Evolutionary conservation across 2,888 invertebrate genomes (phyloP).

Genomic region (Agrilus biguttatus): DNA sequence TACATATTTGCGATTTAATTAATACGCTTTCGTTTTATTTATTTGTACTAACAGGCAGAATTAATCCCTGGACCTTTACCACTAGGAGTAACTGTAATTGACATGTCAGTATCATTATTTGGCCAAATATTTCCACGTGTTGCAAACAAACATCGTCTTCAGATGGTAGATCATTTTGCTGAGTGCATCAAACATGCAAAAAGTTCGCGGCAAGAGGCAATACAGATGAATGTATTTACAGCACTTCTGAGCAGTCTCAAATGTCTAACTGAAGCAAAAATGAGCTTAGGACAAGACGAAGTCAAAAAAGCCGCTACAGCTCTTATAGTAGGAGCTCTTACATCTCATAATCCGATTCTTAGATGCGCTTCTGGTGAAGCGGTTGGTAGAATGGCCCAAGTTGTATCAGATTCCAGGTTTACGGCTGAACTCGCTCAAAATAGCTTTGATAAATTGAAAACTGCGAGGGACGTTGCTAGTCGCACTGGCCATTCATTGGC

Average conservation of each 20-base stretch:
- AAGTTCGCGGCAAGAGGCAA: slow-evolving; percentile 83
- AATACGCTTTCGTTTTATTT: background rate
- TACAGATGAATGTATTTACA: slow-evolving; percentile 92
- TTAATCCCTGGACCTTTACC: slow-evolving; percentile 68
- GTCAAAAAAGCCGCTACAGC: slow-evolving; percentile 73
- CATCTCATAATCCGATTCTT: slow-evolving; percentile 61
- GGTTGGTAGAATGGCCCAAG: slow-evolving; percentile 83
- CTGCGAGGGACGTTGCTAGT: slow-evolving; percentile 74
- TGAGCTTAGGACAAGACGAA: slow-evolving; percentile 74
- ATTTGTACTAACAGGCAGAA: slow-evolving; percentile 33
- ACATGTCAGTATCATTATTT: slow-evolving; percentile 83
- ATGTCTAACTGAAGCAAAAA: slow-evolving; percentile 76
- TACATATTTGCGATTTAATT: slow-evolving; percentile 6
- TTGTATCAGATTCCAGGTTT: slow-evolving; percentile 72
- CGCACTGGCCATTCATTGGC: slow-evolving; percentile 81
- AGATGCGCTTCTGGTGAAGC: slow-evolving; percentile 93
- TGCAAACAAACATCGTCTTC: slow-evolving; percentile 88
- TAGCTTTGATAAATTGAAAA: slow-evolving; percentile 76
- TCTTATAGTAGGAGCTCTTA: slow-evolving; percentile 63
- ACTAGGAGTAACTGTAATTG: slow-evolving; percentile 90
- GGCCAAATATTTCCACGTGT: slow-evolving; percentile 90
- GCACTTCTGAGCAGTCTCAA: slow-evolving; percentile 81
- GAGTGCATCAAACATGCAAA: slow-evolving; percentile 92
- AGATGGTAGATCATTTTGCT: slow-evolving; percentile 93
- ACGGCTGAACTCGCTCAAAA: slow-evolving; percentile 81